Percentiles rank a stretch among this genome's conserved stretches.
Conservation (phyloP, 2,113 vertebrate species). For the Tupaia chinensis region DNA sequence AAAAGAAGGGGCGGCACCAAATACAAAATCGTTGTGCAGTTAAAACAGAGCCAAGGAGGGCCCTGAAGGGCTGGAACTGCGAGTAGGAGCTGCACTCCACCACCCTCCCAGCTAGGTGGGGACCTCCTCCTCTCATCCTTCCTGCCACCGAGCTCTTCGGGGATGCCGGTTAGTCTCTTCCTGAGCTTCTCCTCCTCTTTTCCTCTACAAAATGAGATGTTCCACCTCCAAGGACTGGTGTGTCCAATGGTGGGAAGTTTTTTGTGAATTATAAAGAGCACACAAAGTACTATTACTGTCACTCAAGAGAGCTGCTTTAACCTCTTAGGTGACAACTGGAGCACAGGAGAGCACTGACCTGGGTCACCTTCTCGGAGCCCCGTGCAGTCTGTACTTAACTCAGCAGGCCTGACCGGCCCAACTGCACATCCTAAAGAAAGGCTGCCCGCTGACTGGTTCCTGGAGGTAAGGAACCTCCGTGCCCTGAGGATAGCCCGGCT, state of each 20-base stretch:
- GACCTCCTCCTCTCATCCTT: neutral
- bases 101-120: neutral
- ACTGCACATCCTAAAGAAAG: neutral
- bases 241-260: neutral
- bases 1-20: slow-evolving; percentile 28
- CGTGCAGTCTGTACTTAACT: neutral
- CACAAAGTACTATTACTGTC: neutral
- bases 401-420: neutral
- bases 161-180: neutral
- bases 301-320: slow-evolving; percentile 7
- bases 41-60: neutral
- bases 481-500: neutral
- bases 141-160: neutral
- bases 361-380: neutral
- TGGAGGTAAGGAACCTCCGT: neutral
- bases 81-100: neutral
- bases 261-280: neutral
- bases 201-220: neutral
- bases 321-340: neutral
- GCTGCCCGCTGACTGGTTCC: neutral
- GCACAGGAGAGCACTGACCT: neutral
- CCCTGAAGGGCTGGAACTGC: neutral
- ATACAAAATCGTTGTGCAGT: neutral
- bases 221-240: neutral
- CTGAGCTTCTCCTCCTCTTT: neutral